Evolutionary conservation across 2,797 vertebrate species (phyloP).

Genomic region (Carcharodon carcharias): DNA sequence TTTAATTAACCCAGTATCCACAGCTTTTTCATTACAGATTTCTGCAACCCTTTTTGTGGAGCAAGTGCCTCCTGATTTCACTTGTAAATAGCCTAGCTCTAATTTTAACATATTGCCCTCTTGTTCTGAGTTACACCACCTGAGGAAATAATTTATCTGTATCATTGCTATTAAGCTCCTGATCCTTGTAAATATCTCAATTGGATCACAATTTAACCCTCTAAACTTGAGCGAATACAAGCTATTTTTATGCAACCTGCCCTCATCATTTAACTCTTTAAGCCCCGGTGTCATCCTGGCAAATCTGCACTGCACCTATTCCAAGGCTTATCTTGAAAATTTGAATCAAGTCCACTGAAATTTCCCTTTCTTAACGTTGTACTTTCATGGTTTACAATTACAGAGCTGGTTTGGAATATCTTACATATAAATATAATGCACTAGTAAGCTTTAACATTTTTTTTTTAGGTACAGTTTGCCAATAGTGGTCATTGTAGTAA

Average conservation of each 20-base stretch:
- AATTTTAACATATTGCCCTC: background rate
- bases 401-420: too few relatives aligned
- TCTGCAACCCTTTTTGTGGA: background rate
- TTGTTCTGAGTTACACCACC: background rate
- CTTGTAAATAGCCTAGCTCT: background rate
- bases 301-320: background rate
- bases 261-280: background rate
- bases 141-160: background rate
- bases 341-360: background rate
- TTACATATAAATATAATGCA: background rate
- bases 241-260: background rate
- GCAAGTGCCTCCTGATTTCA: background rate
- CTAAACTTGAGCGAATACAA: background rate
- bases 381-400: background rate
- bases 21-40: background rate
- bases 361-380: background rate
- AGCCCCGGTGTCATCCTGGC: too few relatives aligned
- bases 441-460: background rate
- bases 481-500: slow-evolving; percentile 82
- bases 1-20: background rate
- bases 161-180: background rate
- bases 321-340: background rate
- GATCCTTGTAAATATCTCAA: background rate
- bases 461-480: slow-evolving; percentile 77
- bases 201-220: background rate